Evolutionary conservation across 1,140 invertebrate genomes (phyloP).

Genomic region (Cepaea nemoralis): DNA sequence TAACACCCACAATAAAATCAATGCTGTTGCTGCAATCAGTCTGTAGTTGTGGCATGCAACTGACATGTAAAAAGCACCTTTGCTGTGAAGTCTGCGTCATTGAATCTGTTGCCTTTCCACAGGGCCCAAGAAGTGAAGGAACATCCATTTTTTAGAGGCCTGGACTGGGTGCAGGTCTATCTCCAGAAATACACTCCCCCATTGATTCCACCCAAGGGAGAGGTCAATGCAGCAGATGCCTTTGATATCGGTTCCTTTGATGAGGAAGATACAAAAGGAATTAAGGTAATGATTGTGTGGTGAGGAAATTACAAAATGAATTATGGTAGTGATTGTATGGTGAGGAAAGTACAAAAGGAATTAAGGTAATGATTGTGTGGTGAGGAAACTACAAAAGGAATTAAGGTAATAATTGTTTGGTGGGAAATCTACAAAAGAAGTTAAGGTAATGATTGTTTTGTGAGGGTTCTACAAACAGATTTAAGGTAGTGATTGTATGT

Average conservation of each 20-base stretch:
- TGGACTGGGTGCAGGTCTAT: slow-evolving; percentile 99
- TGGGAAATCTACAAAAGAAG: no score
- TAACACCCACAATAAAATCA: no score
- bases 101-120: slow-evolving; percentile 25
- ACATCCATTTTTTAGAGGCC: slow-evolving; percentile 95
- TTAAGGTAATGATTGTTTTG: neutral
- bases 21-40: no score
- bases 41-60: no score
- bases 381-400: neutral
- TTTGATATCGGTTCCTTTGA: slow-evolving; percentile 99
- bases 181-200: slow-evolving; percentile 98
- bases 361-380: no score
- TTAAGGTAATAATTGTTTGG: neutral
- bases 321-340: no score
- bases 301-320: no score
- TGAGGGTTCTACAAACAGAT: no score
- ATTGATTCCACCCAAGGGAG: slow-evolving; percentile 95
- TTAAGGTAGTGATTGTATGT: neutral
- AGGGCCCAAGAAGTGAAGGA: slow-evolving; percentile 97
- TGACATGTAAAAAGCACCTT: no score
- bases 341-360: no score
- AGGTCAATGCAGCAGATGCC: slow-evolving; percentile 99
- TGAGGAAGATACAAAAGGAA: slow-evolving; percentile 99
- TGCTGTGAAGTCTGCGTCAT: no score
- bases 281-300: slow-evolving; percentile 82